These are phyloP conservation scores for Halocaridina rubra DNA, from an alignment of 2,888 invertebrate genomes.

Conservation along the genomic window DNA sequence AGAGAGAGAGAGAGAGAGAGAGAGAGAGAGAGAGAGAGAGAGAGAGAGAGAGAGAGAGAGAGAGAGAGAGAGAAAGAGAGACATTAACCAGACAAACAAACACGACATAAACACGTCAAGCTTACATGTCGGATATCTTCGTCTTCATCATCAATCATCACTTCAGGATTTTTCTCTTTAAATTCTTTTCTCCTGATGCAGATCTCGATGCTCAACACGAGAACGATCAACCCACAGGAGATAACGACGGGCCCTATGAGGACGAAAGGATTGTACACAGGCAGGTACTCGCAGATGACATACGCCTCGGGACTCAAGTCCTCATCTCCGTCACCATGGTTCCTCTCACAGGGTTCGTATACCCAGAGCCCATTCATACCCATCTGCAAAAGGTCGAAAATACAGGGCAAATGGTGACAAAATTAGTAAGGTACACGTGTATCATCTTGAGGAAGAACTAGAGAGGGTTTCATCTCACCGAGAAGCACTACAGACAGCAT, in stretches of 20 bases:
- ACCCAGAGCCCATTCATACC: neutral
- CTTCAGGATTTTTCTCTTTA: slow-evolving; percentile 45
- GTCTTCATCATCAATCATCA: slow-evolving; percentile 5
- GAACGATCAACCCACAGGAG: slow-evolving; percentile 54
- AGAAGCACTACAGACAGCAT: no score
- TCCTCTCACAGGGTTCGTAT: no score
- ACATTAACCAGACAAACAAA: neutral
- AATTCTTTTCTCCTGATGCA: slow-evolving; percentile 55
- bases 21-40: neutral
- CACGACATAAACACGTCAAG: neutral
- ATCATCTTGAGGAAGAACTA: neutral
- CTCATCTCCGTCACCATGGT: no score
- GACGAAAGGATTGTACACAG: slow-evolving; percentile 56
- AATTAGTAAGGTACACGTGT: neutral
- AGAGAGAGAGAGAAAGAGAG: neutral
- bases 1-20: neutral
- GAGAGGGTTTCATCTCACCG: neutral
- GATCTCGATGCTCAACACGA: slow-evolving; percentile 60
- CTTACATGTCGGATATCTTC: slow-evolving; percentile 24
- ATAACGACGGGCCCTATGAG: slow-evolving; percentile 61
- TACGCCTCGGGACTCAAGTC: no score
- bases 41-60: neutral
- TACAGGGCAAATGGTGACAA: neutral
- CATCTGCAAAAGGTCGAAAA: neutral
- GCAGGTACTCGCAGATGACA: neutral